Conservation (phyloP, 2,888 invertebrate species). For the Aethes cnicana region DNA sequence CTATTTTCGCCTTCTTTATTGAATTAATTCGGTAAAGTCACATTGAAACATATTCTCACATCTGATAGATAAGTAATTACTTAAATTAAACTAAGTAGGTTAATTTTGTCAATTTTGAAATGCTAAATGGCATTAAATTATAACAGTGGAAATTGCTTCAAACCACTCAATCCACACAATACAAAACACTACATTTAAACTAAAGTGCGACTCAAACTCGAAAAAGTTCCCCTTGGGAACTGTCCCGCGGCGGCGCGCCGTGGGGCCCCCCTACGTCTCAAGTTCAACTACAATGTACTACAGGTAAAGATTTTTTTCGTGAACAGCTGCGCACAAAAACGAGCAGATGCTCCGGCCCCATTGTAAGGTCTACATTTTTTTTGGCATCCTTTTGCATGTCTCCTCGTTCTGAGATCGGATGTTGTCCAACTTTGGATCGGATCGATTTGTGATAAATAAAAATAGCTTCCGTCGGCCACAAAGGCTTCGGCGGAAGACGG, state of each 20-base stretch:
- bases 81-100: too few relatives aligned
- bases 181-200: too few relatives aligned
- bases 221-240: slow-evolving; percentile 1
- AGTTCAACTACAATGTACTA: slow-evolving; percentile 48
- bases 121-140: too few relatives aligned
- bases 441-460: slow-evolving; percentile 9
- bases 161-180: too few relatives aligned
- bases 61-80: too few relatives aligned
- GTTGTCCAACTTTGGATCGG: background rate
- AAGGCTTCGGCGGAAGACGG: too few relatives aligned
- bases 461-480: background rate
- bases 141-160: too few relatives aligned
- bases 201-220: too few relatives aligned
- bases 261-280: slow-evolving; percentile 50
- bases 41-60: too few relatives aligned
- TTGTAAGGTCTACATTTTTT: slow-evolving; percentile 45
- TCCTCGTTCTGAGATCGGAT: background rate
- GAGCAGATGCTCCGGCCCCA: slow-evolving; percentile 67
- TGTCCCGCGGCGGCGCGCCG: background rate
- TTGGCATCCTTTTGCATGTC: background rate
- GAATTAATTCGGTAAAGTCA: too few relatives aligned
- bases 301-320: slow-evolving; percentile 69
- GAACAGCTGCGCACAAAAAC: slow-evolving; percentile 64
- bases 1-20: too few relatives aligned
- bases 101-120: too few relatives aligned